Conservation (phyloP, 2,113 vertebrate genomes). For the Ploceus nigricollis region DNA sequence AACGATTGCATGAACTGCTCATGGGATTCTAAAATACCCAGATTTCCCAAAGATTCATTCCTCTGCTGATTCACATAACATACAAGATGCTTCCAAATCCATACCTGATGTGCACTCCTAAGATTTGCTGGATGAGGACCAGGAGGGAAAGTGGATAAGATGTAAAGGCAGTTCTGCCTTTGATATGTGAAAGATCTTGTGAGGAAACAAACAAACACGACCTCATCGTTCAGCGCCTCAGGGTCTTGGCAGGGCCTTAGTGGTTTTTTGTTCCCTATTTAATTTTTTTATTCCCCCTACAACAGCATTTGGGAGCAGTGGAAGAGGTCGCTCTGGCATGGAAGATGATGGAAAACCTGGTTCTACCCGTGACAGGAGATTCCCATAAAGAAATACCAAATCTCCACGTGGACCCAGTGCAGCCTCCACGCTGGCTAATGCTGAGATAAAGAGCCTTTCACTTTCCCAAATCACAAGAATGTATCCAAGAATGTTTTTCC, state of each 20-base stretch:
- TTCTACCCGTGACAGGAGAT: constrained; percentile 9
- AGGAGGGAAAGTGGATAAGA: neutral
- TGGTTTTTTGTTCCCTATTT: neutral
- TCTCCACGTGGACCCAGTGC: neutral
- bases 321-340: accelerated
- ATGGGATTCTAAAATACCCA: neutral
- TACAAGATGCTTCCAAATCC: neutral
- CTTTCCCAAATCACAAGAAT: neutral
- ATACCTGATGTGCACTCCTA: neutral
- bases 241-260: neutral
- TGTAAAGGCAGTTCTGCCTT: neutral
- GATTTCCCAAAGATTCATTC: neutral
- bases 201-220: neutral
- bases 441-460: neutral
- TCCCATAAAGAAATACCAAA: neutral
- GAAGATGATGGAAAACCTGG: neutral
- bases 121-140: neutral
- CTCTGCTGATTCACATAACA: neutral
- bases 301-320: neutral
- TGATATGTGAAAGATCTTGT: neutral
- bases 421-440: neutral
- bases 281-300: neutral
- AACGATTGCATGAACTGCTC: neutral
- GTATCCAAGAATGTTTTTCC: neutral
- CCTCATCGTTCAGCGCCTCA: neutral